Evolutionary conservation across 2,888 invertebrate genomes (phyloP), one percentile per base, ranked within the genome.

Genomic region (Andrena trimmerana): DNA sequence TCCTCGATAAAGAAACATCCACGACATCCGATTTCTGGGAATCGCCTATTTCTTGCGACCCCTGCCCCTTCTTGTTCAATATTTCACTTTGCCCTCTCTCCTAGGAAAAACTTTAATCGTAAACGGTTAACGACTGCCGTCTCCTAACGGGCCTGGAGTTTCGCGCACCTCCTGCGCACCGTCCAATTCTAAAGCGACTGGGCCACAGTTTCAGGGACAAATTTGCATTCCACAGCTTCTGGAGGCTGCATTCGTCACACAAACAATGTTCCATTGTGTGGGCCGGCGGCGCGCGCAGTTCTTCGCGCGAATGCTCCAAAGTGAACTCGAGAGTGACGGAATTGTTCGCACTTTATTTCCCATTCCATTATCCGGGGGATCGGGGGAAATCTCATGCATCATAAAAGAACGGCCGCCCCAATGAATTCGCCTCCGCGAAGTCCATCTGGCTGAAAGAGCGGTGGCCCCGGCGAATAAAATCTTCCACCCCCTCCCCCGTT

Each of bases 301-400:
- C 72, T 72, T 78, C 67, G 68, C 60, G 60, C 50, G 70, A 60
- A 75, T 52, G 27, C 59, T 63, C 36, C 66, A 70, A 66, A 62
- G 77, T 71, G 79, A 80, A 52, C 77, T 50, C 52, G 71, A 67
- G 76, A 78, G 74, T 84, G 78, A 82, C 86, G 87, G 81, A 86
- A 87, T 87, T 77, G 82, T 86, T 82, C 81, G 86, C 85, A 87
- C 87, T 87, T 87, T 88, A 86, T 86, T 88, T 75, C 78, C 84
- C 84, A 79, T 88, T 86, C 79, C 81, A 86, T 86, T 86, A 86
- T 84, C 80, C 77, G 50, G 29, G 29, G 31, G 83, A 68, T 81
- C 85, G 83, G 80, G 52, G 72, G 79, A 85, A 88, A 78, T 88
- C 88, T 88, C 86, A 81, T 81, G 85, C 85, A 85, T 88, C 81